phyloP scores from a whole-genome alignment of 2,888 invertebrate species.

The Drosophila borealis region DNA sequence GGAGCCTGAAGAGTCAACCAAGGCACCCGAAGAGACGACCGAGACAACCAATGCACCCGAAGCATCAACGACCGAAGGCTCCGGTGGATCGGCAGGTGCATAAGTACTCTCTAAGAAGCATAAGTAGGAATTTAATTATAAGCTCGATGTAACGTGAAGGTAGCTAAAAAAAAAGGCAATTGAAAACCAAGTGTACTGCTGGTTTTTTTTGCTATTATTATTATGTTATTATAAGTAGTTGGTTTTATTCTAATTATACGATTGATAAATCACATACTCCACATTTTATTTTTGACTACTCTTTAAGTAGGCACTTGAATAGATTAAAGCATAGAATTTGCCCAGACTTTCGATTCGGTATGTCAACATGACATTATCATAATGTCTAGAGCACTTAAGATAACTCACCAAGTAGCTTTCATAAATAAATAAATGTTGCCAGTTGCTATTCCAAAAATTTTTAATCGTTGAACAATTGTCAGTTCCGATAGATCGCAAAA shows the following conservation, averaged over 20 bases:
- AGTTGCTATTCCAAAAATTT: neutral
- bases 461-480: conserved; percentile 1
- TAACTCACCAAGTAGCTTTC: neutral
- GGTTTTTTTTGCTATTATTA: neutral
- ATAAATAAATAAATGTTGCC: conserved; percentile 2
- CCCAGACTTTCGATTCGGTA: neutral
- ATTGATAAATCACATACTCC: conserved; percentile 3
- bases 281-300: neutral
- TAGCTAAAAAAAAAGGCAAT: neutral
- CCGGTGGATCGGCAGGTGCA: conserved; percentile 22
- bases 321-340: neutral
- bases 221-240: conserved; percentile 21
- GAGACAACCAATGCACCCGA: conserved; percentile 11
- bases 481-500: conserved; percentile 4
- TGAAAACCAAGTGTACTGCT: conserved; percentile 1
- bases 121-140: conserved; percentile 35
- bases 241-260: conserved; percentile 30
- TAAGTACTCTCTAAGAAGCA: conserved; percentile 11
- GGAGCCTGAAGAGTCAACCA: conserved; percentile 17
- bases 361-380: conserved; percentile 18
- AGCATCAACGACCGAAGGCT: conserved; percentile 21
- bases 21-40: neutral
- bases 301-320: neutral
- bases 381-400: conserved; percentile 17
- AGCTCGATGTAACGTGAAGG: conserved; percentile 6